Base-by-base conservation (phyloP, 2,888 invertebrate species). In the Drosophila paranaensis region DNA sequence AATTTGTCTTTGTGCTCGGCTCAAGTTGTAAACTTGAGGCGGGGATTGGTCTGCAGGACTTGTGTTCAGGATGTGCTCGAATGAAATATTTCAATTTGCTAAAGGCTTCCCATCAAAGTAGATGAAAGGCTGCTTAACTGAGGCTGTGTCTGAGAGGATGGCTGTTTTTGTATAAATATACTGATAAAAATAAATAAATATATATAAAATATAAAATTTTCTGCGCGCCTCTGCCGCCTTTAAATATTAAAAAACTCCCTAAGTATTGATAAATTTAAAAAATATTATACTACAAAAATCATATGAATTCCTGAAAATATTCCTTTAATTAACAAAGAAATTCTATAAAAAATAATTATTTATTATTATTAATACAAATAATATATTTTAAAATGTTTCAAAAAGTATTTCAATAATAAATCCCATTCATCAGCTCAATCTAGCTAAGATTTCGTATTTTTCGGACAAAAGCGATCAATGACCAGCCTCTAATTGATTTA, bases 1-100 rank as follows among this genome's bases (percentile, higher is more conserved):
- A 86, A 86, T 90, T 90, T 89, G 77, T 79, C 90, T 71, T 83
- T 90, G 78, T 81, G 74, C 80, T 50, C 57, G 51, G 81, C 45
- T 82, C 79, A 62, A 71, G 80, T 76, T 81, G 67, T 60, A 53
- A 71, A 76, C 68, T 68, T 42, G 43, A 70, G 3, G 39, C 33
- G 30, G 10, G 3, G 9, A 16, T 5, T 10, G 35, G 58, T 20
- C 20, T 20, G n/a, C 20, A 11, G 57, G 25, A 57, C 10, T 37
- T 60, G 45, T 68, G 0, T 16, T 45, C 27, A 45, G 64, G 57
- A 61, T 60, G 53, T 46, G 13, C 13, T 40, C 40, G 13, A 69
- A 60, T 45, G 33, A 60, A 61, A 60, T 71, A 54, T 48, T 64
- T 63, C 13, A 54, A 64, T 57, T 54, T 64, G n/a, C 48, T 42